Evolutionary conservation across 2,888 invertebrate species (phyloP).

Genomic region (Parnassius glacialis): DNA sequence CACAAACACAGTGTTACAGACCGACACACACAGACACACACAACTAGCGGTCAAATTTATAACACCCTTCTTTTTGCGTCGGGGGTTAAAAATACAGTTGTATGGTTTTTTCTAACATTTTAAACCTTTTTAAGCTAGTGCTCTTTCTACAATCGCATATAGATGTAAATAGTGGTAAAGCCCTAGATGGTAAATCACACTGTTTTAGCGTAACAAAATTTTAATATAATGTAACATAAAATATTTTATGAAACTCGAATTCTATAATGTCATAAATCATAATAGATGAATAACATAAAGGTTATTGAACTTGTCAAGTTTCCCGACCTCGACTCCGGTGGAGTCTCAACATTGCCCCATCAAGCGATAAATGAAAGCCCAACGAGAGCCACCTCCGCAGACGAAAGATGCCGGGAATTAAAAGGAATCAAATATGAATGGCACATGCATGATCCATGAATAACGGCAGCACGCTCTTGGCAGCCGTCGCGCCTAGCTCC

Average conservation of each 20-base stretch:
- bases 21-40: too few species aligned
- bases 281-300: neutral
- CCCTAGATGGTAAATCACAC: too few species aligned
- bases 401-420: slow-evolving; percentile 74
- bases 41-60: too few species aligned
- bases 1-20: too few species aligned
- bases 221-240: neutral
- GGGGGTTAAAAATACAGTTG: too few species aligned
- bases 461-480: slow-evolving; percentile 59
- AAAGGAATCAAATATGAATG: slow-evolving; percentile 79
- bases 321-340: neutral
- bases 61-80: too few species aligned
- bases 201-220: too few species aligned
- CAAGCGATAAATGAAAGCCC: slow-evolving; percentile 44
- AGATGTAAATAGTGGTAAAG: too few species aligned
- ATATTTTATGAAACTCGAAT: neutral
- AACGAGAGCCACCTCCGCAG: slow-evolving; percentile 41
- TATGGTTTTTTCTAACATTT: too few species aligned
- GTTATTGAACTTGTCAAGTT: slow-evolving; percentile 8
- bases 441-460: slow-evolving; percentile 75
- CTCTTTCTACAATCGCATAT: too few species aligned
- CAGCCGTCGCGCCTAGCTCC: slow-evolving; percentile 66
- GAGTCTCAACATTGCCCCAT: slow-evolving; percentile 14
- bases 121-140: too few species aligned
- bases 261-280: too few species aligned